A percentile compares a stretch with the other conserved stretches of the same genome.
Conservation (phyloP, 2,888 invertebrate species). For the Polymixis flavicincta region DNA sequence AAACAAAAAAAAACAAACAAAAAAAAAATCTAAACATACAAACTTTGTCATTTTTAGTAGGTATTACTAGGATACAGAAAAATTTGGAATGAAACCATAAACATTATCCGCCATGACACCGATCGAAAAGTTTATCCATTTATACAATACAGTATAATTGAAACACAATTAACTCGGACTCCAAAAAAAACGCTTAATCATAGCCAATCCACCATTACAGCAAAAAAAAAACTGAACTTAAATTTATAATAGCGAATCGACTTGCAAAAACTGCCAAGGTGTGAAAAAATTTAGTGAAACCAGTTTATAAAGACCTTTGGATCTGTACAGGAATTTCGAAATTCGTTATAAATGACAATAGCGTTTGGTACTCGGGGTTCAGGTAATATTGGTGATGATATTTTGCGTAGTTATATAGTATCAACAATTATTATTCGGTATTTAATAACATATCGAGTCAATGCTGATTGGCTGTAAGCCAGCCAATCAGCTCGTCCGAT, state of each 20-base stretch:
- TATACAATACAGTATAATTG: slow-evolving; percentile 36
- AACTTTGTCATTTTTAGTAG: no score
- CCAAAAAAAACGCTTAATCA: slow-evolving; percentile 44
- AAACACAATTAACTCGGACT: slow-evolving; percentile 26
- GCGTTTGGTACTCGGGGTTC: slow-evolving; percentile 66
- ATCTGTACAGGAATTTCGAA: slow-evolving; percentile 39
- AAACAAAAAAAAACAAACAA: no score
- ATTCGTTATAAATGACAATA: slow-evolving; percentile 56
- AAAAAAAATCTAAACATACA: no score
- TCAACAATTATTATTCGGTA: slow-evolving; percentile 75
- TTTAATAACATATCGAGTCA: slow-evolving; percentile 75
- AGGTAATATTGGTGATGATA: slow-evolving; percentile 68
- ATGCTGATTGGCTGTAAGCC: slow-evolving; percentile 78
- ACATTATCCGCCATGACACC: slow-evolving; percentile 30
- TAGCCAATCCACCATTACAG: slow-evolving; percentile 49
- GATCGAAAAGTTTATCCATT: slow-evolving; percentile 9
- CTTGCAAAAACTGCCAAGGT: slow-evolving; percentile 65
- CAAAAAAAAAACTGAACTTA: slow-evolving; percentile 42
- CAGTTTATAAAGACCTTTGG: slow-evolving; percentile 64
- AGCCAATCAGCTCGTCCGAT: slow-evolving; percentile 81
- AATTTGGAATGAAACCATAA: not conserved
- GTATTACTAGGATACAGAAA: no score
- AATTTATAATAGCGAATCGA: slow-evolving; percentile 56
- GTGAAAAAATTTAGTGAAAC: slow-evolving; percentile 65
- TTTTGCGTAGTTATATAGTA: slow-evolving; percentile 67